phyloP scores from a whole-genome alignment of 2,888 invertebrate genomes.

The Tetragonisca angustula region DNA sequence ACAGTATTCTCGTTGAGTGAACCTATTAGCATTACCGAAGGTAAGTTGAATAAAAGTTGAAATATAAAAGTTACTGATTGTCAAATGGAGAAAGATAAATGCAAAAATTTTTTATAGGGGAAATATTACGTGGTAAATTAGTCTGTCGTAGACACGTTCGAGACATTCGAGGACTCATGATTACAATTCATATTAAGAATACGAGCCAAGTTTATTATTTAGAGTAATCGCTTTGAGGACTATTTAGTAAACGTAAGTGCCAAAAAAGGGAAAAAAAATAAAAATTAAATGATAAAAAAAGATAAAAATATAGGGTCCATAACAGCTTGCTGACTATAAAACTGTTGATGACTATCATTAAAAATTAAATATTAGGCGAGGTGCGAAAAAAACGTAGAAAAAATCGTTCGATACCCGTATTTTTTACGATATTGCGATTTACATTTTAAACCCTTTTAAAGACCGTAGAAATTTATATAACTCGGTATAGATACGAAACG shows the following conservation, averaged over 20 bases:
- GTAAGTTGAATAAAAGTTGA: constrained; percentile 77
- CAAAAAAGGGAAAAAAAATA: constrained; percentile 41
- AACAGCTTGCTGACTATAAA: constrained; percentile 44
- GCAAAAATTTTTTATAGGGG: constrained; percentile 83
- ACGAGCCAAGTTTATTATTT: constrained; percentile 80
- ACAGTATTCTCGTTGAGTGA: constrained; percentile 94
- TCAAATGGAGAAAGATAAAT: constrained; percentile 3
- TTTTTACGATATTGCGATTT: constrained; percentile 31
- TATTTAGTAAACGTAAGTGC: constrained; percentile 61
- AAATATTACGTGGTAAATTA: constrained; percentile 88
- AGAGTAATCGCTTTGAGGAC: constrained; percentile 74
- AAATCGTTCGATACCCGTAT: constrained; percentile 20
- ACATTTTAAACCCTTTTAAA: constrained; percentile 24
- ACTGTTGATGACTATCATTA: constrained; percentile 48
- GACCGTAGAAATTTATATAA: constrained; percentile 15
- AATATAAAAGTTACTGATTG: not conserved
- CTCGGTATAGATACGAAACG: not conserved
- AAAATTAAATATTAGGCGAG: constrained; percentile 25
- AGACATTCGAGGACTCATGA: constrained; percentile 90
- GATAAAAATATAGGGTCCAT: constrained; percentile 63
- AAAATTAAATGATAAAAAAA: not conserved
- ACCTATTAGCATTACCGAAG: constrained; percentile 89
- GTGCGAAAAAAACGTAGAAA: constrained; percentile 9
- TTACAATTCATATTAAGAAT: constrained; percentile 87
- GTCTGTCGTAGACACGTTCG: constrained; percentile 90